Evolutionary conservation across 2,113 vertebrate genomes (phyloP), one percentile per base, ranked within the genome.

Genomic region (Penelope pileata): DNA sequence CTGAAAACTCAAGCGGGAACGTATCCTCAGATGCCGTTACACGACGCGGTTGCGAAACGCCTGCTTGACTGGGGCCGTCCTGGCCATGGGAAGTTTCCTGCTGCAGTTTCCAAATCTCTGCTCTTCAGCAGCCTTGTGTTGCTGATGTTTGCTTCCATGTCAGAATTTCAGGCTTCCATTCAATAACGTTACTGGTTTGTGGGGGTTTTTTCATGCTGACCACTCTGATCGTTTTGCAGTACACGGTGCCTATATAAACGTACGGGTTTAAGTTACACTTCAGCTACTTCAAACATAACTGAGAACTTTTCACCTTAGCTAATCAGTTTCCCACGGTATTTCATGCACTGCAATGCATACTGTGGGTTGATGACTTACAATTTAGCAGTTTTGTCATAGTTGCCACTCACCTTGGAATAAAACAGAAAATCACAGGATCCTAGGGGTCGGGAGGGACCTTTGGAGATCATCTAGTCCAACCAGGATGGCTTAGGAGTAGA

Each of bases 1-100:
- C 98, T 99, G 82, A 99, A 98, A 96, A 99, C 99, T 1, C 99
- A 99, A 90, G 99, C 99, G 3, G 99, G 99, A 24, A 99, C 99
- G 99, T 99, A 99, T 99, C 99, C 98, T 98, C 63, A 38, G 34
- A 3, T 36, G 51, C n/a, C 2, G 2, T 51, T 32, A 2, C 42
- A 9, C 40, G 2, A 36, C 3, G 7, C 45, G 1, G 40, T 14
- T 63, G 51, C 5, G 3, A 26, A 34, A 23, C 54, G 54, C 73
- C 58, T 38, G 30, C 48, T 78, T 75, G 56, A 2, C 27, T 1
- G 45, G 27, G 38, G 30, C 0, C 5, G 1, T 4, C 54, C 0
- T 29, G 59, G 22, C 36, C 13, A 29, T 3, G 69, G 66, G 69
- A 56, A 21, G 15, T 6, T 59, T 50, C 68, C 88, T 83, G 42